Percentiles rank a stretch among this genome's conserved stretches.
phyloP scores from a whole-genome alignment of 2,888 invertebrate genomes.

The Stenolophus ochropezus region DNA sequence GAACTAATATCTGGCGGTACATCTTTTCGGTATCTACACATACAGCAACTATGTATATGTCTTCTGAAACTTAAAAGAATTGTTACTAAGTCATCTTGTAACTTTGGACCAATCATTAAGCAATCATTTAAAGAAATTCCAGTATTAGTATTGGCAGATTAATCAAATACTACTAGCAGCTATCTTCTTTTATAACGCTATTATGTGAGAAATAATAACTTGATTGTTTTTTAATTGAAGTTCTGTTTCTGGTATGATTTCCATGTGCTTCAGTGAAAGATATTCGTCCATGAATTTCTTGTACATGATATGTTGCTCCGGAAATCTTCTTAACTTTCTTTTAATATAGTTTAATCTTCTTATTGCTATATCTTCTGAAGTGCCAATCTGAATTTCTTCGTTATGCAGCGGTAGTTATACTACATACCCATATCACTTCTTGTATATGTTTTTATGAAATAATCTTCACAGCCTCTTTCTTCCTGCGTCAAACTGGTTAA shows the following conservation, averaged over 20 bases:
- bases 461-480: background rate
- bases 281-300: constrained; percentile 61
- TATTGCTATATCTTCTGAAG: too few species aligned
- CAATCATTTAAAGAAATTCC: background rate
- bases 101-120: constrained; percentile 62
- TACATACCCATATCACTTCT: constrained; percentile 13
- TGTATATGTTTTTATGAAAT: background rate
- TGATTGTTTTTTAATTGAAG: background rate
- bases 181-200: background rate
- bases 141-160: background rate
- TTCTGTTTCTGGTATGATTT: background rate
- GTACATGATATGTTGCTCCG: too few species aligned
- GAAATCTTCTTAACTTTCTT: too few species aligned
- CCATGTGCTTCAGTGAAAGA: constrained; percentile 36
- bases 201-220: too few species aligned
- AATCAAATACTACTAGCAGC: background rate
- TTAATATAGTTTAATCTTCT: too few species aligned
- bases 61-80: constrained; percentile 65
- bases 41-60: constrained; percentile 62
- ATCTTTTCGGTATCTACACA: constrained; percentile 65
- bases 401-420: constrained; percentile 19
- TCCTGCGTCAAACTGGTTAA: too few species aligned
- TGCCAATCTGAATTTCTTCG: too few species aligned
- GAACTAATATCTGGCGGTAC: constrained; percentile 64
- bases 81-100: constrained; percentile 63